Conservation (phyloP, 2,113 vertebrate genomes). For the Taxidea taxus region DNA sequence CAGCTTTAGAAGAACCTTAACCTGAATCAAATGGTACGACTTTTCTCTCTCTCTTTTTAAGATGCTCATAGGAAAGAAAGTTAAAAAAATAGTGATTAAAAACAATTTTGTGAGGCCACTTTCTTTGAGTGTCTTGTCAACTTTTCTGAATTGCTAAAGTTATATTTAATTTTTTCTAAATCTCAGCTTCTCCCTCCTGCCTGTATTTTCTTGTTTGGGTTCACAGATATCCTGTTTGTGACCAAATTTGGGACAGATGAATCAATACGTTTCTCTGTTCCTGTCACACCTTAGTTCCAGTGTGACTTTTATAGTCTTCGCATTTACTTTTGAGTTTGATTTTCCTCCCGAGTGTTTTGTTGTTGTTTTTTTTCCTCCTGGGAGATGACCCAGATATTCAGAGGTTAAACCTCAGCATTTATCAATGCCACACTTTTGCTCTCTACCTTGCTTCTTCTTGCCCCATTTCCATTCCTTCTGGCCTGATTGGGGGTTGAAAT, state of each 20-base stretch:
- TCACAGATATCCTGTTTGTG: neutral
- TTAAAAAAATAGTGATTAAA: slow-evolving; percentile 55
- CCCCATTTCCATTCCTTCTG: neutral
- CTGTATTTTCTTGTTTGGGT: neutral
- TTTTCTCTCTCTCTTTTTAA: neutral
- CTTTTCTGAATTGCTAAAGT: neutral
- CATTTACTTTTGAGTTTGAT: slow-evolving; percentile 30
- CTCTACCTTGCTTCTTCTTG: neutral
- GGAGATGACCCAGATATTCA: neutral
- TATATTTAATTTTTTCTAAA: neutral
- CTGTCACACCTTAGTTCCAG: neutral
- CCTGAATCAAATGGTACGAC: slow-evolving; percentile 58
- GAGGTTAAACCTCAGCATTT: slow-evolving; percentile 47
- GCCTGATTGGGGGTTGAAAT: slow-evolving; percentile 23
- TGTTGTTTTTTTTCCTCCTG: neutral
- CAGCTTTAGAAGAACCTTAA: slow-evolving; percentile 69
- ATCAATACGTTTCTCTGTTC: slow-evolving; percentile 39
- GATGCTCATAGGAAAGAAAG: slow-evolving; percentile 29
- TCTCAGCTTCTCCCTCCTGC: neutral
- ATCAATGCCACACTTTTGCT: neutral
- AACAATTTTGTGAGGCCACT: slow-evolving; percentile 53
- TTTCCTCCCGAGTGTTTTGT: slow-evolving; percentile 3
- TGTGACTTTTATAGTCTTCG: slow-evolving; percentile 35
- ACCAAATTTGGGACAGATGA: slow-evolving; percentile 19
- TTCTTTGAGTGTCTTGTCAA: slow-evolving; percentile 36